phyloP scores from a whole-genome alignment of 2,888 invertebrate genomes.

The Drosophila macrospina region DNA sequence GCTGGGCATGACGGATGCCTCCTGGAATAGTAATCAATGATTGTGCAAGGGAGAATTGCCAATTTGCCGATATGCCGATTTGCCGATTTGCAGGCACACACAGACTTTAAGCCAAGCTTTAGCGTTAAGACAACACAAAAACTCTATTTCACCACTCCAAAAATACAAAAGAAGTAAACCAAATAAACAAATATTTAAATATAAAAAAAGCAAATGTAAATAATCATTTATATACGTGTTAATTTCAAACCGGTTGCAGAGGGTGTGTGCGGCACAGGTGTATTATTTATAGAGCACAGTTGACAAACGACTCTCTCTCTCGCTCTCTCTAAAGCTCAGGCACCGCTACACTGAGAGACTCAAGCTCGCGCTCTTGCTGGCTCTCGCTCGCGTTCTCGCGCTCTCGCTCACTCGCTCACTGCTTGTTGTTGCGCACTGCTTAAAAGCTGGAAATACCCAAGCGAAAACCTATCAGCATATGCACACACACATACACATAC shows the following conservation, averaged over 20 bases:
- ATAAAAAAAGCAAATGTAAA: slow-evolving; percentile 10
- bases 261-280: slow-evolving; percentile 44
- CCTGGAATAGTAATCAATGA: slow-evolving; percentile 77
- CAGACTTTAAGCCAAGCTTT: slow-evolving; percentile 27
- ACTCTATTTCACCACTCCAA: background rate
- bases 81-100: background rate
- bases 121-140: slow-evolving; percentile 30
- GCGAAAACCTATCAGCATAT: slow-evolving; percentile 58
- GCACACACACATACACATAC: slow-evolving; percentile 22
- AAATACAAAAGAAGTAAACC: slow-evolving; percentile 16
- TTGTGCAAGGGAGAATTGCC: background rate
- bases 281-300: slow-evolving; percentile 49
- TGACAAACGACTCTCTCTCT: background rate
- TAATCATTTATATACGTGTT: slow-evolving; percentile 22
- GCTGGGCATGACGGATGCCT: slow-evolving; percentile 74
- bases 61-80: background rate
- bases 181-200: slow-evolving; percentile 36
- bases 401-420: no score
- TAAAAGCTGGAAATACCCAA: slow-evolving; percentile 76
- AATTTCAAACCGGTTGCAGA: slow-evolving; percentile 49
- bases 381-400: background rate
- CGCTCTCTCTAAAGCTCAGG: no score
- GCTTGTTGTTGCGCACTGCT: slow-evolving; percentile 39
- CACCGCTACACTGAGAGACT: slow-evolving; percentile 8
- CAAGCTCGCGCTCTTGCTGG: background rate